Base-by-base conservation (phyloP, 2,113 vertebrate genomes). In the Aphyosemion australe region DNA sequence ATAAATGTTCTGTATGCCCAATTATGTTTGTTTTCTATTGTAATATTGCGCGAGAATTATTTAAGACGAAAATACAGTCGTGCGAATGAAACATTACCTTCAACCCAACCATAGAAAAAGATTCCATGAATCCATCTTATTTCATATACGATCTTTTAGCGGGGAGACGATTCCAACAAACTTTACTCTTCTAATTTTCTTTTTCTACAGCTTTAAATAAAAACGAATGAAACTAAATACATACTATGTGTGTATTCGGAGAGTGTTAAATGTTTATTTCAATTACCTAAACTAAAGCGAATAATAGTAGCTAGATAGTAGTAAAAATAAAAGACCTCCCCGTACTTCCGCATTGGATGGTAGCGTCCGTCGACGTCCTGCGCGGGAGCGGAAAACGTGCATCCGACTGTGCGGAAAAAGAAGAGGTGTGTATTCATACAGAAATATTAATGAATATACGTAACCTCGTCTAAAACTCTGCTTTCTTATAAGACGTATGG, bases 311-410 rank as follows among this genome's bases (percentile, higher is more conserved):
- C 0, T 6, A 10, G 6, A 19, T 58, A 7, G 20, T 1, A 39
- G n/a, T 19, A 49, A 55, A 57, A 45, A 3, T 5, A 49, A 32
- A 26, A 26, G 26, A 26, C 1, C 26, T n/a, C 72, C 60, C 57
- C 65, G 10, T 14, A 5, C 18, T 2, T 32, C 3, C 6, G 5
- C 1, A 10, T 1, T 11, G 16, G 37, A 58, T 91, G 86, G 90
- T 90, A 79, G 65, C 53, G 65, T 53, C 90, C 8, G 19, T 5
- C 41, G 74, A 78, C 80, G 87, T 83, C 65, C 69, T 80, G 87
- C 75, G 87, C 88, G 88, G 88, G 90, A 90, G 83, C 63, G 77
- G 82, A 86, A 84, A 89, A 76, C 83, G 82, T 89, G 89, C 69
- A 19, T 55, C 54, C 9, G 56, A 63, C 46, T 65, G 48, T 65